Base-by-base conservation (phyloP, 2,888 invertebrate genomes). In the Eupithecia exiguata region DNA sequence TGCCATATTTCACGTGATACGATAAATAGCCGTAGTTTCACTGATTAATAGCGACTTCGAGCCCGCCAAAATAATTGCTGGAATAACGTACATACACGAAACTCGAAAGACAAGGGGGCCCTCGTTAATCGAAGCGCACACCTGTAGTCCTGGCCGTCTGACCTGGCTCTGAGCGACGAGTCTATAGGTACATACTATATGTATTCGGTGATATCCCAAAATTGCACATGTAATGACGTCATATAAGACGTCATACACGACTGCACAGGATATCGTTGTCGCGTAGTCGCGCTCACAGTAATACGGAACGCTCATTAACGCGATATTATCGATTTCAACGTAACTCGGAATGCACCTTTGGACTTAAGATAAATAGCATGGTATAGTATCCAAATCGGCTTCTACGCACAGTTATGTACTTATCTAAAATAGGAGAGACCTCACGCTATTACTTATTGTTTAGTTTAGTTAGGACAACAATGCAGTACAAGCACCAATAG, bases 401-500 rank as follows among this genome's bases (percentile, higher is more conserved):
- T 30, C 4, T 30, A 30, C 30, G 30, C 30, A 30, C 30, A 30
- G 1, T 3, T 30, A 30, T 30, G 30, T 30, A 30, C 14, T n/a
- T 49, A 49, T 49, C n/a, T n/a, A n/a, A 49, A 49, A 49, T 46
- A 46, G 12, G n/a, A 49, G n/a, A 49, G 49, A n/a, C 49, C n/a
- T 18, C 49, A 49, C 49, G 49, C n/a, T 49, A 3, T 7, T 6
- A 16, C 16, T 9, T 18, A 18, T 46, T 9, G 9, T 49, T 49
- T 49, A 49, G 18, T 46, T 46, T 18, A 49, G n/a, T n/a, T 49
- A 49, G n/a, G 46, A 49, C 3, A 9, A 49, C n/a, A n/a, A n/a
- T 49, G 49, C 49, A 49, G 49, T 49, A 49, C 49, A 49, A 49
- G 49, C 49, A 49, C 18, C n/a, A n/a, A 49, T 49, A 49, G 49